Conservation (phyloP, 2,113 vertebrate species). For the Elephantulus edwardii region DNA sequence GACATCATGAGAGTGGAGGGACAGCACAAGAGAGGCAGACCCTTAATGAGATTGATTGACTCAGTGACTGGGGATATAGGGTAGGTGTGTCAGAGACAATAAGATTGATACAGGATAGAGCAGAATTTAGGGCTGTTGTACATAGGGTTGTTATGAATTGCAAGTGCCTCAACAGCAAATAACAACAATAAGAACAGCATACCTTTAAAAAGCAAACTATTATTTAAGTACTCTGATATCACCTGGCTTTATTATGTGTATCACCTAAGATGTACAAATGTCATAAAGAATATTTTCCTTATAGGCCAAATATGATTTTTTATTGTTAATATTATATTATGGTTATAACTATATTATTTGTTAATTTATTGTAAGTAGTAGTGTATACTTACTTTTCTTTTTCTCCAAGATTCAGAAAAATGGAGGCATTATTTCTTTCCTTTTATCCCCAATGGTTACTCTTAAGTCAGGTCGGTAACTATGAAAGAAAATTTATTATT, state of each 20-base stretch:
- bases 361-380: not conserved
- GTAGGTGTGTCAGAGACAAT: too few species aligned
- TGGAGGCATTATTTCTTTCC: not conserved
- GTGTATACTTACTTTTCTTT: constrained; percentile 17
- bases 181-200: too few species aligned
- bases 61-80: too few species aligned
- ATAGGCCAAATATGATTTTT: constrained; percentile 50
- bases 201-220: constrained; percentile 9
- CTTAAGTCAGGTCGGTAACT: not conserved
- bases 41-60: too few species aligned
- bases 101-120: too few species aligned
- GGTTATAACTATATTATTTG: constrained; percentile 8
- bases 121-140: too few species aligned
- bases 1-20: too few species aligned
- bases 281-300: constrained; percentile 43
- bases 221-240: not conserved
- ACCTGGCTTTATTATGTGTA: not conserved
- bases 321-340: constrained; percentile 11
- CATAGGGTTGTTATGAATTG: too few species aligned
- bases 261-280: constrained; percentile 47
- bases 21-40: too few species aligned
- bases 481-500: constrained; percentile 52
- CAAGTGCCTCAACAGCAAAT: too few species aligned
- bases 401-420: not conserved
- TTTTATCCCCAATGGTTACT: not conserved